These are phyloP conservation scores for Motacilla alba DNA, from an alignment of 2,113 vertebrate genomes.

Conservation along the genomic window DNA sequence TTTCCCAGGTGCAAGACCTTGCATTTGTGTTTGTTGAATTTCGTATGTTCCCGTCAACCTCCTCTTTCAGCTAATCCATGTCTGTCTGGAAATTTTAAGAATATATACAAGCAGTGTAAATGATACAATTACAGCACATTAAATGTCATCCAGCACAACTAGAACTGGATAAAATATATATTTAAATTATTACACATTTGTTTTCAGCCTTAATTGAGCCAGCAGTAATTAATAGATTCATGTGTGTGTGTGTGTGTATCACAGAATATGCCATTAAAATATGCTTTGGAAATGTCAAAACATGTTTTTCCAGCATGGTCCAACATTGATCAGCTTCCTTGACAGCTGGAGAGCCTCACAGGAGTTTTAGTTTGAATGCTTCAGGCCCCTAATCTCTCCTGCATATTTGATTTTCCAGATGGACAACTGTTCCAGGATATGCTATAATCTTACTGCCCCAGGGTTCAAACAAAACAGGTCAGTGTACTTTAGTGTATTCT, in stretches of 20 bases:
- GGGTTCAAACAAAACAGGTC: not conserved
- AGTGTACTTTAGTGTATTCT: not conserved
- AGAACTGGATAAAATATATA: not conserved
- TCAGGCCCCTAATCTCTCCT: not conserved
- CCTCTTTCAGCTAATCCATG: not conserved
- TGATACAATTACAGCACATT: not conserved
- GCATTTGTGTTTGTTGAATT: not conserved
- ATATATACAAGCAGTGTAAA: not conserved
- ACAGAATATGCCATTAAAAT: not conserved
- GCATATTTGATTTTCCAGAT: constrained; percentile 19
- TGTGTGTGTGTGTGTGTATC: not conserved
- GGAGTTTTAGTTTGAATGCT: not conserved
- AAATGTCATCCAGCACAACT: not conserved
- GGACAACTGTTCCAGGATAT: constrained; percentile 11
- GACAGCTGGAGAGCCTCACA: not conserved
- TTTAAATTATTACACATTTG: not conserved
- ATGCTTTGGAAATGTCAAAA: constrained; percentile 30
- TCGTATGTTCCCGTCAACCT: not conserved
- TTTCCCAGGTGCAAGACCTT: not conserved
- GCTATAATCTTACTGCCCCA: not conserved
- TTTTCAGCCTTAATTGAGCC: not conserved
- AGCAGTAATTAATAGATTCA: not conserved
- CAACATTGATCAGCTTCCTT: not conserved
- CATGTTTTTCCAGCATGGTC: not conserved
- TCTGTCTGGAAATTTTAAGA: not conserved